Conservation (phyloP, 2,888 invertebrate genomes). For the Ichneumoninae sp. region DNA sequence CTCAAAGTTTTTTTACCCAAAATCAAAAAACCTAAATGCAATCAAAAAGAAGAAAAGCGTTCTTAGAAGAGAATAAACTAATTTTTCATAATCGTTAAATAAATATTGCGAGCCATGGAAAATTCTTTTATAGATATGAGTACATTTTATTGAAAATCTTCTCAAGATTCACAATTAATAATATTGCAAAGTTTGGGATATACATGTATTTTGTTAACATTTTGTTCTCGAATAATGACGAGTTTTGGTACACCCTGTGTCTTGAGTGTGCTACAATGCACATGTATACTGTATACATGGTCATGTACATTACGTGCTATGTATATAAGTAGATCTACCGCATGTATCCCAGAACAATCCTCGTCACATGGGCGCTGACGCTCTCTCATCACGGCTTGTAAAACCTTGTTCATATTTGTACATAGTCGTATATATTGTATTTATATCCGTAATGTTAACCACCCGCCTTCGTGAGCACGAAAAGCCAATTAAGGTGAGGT, state of each 20-base stretch:
- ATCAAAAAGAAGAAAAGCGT: no score
- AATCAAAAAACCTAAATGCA: no score
- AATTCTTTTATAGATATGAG: not conserved
- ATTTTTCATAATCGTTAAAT: not conserved
- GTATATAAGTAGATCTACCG: not conserved
- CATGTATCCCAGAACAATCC: constrained; percentile 14
- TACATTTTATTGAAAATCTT: not conserved
- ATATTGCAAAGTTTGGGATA: not conserved
- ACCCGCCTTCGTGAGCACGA: constrained; percentile 71
- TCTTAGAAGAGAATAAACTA: not conserved
- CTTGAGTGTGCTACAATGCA: not conserved
- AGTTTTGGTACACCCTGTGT: not conserved
- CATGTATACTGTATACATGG: not conserved
- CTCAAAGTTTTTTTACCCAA: no score
- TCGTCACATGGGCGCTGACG: constrained; percentile 52
- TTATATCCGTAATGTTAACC: constrained; percentile 72
- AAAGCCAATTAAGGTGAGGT: constrained; percentile 16
- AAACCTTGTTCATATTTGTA: constrained; percentile 81
- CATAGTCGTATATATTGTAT: constrained; percentile 77
- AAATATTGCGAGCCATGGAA: not conserved
- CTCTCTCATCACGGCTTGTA: constrained; percentile 73
- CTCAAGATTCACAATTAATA: not conserved
- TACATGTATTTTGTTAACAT: not conserved
- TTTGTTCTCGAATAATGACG: not conserved
- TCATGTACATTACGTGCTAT: not conserved